Percentiles rank a stretch among this genome's conserved stretches.
Conservation (phyloP, 2,797 vertebrate species). For the Acanthurus lineatus region DNA sequence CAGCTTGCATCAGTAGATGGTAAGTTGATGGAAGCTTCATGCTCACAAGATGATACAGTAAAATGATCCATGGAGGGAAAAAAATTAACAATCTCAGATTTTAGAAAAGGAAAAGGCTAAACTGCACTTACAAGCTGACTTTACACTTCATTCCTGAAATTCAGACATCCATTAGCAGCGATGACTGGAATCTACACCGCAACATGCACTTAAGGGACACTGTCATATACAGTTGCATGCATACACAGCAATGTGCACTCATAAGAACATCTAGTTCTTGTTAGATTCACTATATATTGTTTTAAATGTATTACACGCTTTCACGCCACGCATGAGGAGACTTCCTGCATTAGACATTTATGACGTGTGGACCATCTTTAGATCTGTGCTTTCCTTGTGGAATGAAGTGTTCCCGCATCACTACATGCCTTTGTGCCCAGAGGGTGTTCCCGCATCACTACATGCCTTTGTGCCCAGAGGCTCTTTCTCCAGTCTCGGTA, state of each 20-base stretch:
- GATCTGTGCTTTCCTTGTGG: background rate
- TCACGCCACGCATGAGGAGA: conserved; percentile 1
- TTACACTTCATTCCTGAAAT: background rate
- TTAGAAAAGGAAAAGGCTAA: background rate
- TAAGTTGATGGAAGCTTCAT: conserved; percentile 6
- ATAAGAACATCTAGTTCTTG: conserved; percentile 3
- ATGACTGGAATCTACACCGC: background rate
- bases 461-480: conserved; percentile 32
- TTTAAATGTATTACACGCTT: conserved; percentile 2
- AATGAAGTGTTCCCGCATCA: conserved; percentile 11
- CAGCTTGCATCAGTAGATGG: conserved; percentile 10
- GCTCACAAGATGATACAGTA: conserved; percentile 3
- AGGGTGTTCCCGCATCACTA: conserved; percentile 9
- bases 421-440: conserved; percentile 26
- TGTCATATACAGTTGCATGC: conserved; percentile 15
- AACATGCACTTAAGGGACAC: background rate
- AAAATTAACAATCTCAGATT: background rate
- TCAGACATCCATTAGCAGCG: conserved; percentile 25
- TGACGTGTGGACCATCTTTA: conserved; percentile 19
- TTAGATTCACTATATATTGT: background rate
- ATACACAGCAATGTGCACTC: background rate
- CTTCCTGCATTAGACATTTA: background rate
- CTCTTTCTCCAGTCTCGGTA: conserved; percentile 25
- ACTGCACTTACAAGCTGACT: background rate
- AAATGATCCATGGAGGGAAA: background rate